Evolutionary conservation across 2,113 vertebrate species (phyloP).

Genomic region (Numida meleagris): DNA sequence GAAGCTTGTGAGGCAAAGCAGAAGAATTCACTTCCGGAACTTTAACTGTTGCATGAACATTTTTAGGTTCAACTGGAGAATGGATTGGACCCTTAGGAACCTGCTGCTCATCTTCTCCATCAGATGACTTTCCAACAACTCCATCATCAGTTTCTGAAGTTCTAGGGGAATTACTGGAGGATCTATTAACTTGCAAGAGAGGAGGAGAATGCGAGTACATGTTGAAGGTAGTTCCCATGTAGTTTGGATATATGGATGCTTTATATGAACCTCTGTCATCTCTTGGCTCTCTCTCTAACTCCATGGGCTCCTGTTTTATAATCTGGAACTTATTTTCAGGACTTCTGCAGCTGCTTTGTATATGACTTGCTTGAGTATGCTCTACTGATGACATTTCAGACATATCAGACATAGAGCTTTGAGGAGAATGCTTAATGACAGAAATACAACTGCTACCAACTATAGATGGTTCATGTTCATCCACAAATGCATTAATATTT

Average conservation of each 20-base stretch:
- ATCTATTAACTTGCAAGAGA: conserved; percentile 84
- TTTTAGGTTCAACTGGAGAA: conserved; percentile 83
- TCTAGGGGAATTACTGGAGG: conserved; percentile 90
- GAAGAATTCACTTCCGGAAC: conserved; percentile 88
- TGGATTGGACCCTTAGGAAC: conserved; percentile 90
- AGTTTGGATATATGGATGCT: conserved; percentile 83
- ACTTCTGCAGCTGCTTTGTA: conserved; percentile 75
- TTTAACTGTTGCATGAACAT: conserved; percentile 83
- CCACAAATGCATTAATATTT: conserved; percentile 72
- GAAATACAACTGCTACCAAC: conserved; percentile 89
- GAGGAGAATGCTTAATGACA: conserved; percentile 95
- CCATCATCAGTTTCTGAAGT: conserved; percentile 90
- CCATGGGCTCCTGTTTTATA: conserved; percentile 90
- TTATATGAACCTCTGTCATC: conserved; percentile 81
- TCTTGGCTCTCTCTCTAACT: conserved; percentile 78
- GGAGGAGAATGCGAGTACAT: conserved; percentile 85
- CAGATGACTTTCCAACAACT: conserved; percentile 88
- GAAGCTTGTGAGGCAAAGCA: conserved; percentile 94
- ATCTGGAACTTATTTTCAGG: conserved; percentile 77
- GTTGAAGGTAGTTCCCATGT: conserved; percentile 79
- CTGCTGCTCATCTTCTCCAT: conserved; percentile 96
- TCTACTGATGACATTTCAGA: conserved; percentile 79
- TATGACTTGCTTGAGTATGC: conserved; percentile 71
- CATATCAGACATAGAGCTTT: conserved; percentile 81
- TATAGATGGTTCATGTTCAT: conserved; percentile 81